A percentile compares a stretch with the other conserved stretches of the same genome.
Conservation (phyloP, 2,797 vertebrate genomes). For the Eulemur rubriventer region DNA sequence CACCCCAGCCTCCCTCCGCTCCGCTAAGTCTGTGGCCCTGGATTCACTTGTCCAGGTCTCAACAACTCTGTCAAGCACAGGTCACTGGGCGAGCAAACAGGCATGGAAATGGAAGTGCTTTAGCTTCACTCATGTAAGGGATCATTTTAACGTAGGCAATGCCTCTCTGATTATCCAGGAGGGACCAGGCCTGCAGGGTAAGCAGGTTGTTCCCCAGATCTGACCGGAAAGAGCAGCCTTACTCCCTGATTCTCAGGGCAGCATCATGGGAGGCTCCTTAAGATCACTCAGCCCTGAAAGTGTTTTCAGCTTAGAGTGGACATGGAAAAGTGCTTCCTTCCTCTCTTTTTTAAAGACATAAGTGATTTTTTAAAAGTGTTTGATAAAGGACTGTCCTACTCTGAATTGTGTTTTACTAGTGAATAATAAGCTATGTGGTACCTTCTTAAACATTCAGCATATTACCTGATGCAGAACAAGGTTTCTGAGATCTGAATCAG, state of each 20-base stretch:
- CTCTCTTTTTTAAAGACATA: not conserved
- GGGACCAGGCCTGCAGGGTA: not conserved
- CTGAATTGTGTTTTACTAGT: not conserved
- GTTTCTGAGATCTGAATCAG: not conserved
- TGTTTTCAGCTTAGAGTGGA: not conserved
- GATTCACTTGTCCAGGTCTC: not conserved
- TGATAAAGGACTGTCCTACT: not conserved
- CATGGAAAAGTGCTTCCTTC: not conserved
- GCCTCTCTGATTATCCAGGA: not conserved
- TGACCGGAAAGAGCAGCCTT: not conserved
- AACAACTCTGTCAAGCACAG: not conserved
- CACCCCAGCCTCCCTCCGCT: not conserved
- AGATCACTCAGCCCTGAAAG: not conserved
- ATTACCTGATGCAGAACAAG: constrained; percentile 15
- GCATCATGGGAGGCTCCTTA: not conserved
- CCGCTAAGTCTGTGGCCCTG: not conserved
- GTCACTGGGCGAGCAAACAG: not conserved
- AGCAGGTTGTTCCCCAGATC: not conserved
- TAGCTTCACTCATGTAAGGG: not conserved
- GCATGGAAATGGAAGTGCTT: not conserved
- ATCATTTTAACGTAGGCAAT: not conserved
- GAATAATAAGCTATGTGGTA: constrained; percentile 11
- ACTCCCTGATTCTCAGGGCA: not conserved
- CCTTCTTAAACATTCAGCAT: not conserved
- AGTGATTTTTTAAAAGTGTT: not conserved